Evolutionary conservation across 1,140 invertebrate species (phyloP), one percentile per base, ranked within the genome.

Genomic region (Pachyrhynchus sulphureomaculatus): DNA sequence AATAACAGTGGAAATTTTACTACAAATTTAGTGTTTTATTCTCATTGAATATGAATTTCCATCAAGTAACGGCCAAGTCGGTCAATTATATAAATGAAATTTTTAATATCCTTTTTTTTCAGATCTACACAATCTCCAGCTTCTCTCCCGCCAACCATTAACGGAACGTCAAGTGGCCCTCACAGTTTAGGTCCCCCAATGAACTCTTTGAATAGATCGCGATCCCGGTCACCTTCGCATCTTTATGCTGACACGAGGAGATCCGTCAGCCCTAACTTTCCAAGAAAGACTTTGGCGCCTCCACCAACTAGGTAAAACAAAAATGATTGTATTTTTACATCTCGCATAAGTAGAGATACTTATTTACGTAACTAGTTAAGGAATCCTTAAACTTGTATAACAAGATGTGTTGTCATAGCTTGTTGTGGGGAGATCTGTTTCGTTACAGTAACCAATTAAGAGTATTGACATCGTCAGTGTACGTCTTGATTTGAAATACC

Each of bases 121-220:
- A 62, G 60, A 49, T 23, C 34, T 15, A 39, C 42, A 9, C 23
- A 24, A 23, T 62, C 60, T 18, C 60, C 60, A 5, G 60, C 60
- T 3, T 62, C 60, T 9, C 37, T 62, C 9, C 60, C 60, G 12
- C 60, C 60, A 17, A 62, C 60, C 29, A 55, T 61, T 34, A 62
- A 66, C 51, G 54, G 53, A 10, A 17, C 23, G 13, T 26, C 45
- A 18, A 63, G 34, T 41, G 60, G 62, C 17, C 64, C 53, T 2
- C 49, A 64, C 32, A 64, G 64, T 34, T 54, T 76, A 33, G 77
- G 76, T 48, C 72, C 72, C 21, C 71, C 79, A 10, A 75, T 70
- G 68, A 71, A 70, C 23, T 73, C 71, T 48, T 34, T 73, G 10
- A 78, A 79, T 52, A 76, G 81, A 55, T 81, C 80, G 0, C 74